phyloP scores from a whole-genome alignment of 2,888 invertebrate species.

The Panzeria rudis region DNA sequence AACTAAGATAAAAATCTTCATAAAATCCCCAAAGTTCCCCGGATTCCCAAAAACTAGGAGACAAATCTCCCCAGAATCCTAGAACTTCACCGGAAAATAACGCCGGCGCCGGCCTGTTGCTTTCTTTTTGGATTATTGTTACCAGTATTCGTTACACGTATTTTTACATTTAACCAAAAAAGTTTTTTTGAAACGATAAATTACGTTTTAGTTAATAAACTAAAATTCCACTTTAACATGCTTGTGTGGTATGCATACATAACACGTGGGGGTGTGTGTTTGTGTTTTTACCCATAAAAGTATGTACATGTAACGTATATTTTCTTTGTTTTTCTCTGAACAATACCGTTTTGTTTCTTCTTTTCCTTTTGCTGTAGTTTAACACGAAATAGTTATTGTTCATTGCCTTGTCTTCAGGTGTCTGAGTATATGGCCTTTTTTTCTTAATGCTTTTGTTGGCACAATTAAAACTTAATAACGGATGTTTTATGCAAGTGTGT shows the following conservation, averaged over 20 bases:
- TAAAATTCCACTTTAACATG: not conserved
- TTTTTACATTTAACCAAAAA: no score
- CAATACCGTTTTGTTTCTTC: conserved; percentile 26
- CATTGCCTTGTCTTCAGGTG: conserved; percentile 62
- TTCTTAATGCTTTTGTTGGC: conserved; percentile 47
- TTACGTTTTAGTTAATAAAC: no score
- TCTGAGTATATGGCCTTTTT: conserved; percentile 52
- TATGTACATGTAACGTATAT: not conserved
- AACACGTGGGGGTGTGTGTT: no score
- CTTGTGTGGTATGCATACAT: not conserved
- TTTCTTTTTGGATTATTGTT: no score
- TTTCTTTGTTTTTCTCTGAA: conserved; percentile 16
- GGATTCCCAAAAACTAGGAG: no score
- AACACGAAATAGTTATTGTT: conserved; percentile 66
- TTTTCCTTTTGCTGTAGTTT: conserved; percentile 37
- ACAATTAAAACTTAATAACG: conserved; percentile 71
- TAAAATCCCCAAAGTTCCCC: no score
- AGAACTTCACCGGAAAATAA: no score
- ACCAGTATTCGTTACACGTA: no score
- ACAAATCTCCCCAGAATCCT: no score
- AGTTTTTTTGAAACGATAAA: no score
- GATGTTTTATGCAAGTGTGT: conserved; percentile 46
- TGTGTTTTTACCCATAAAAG: not conserved
- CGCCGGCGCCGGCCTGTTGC: no score
- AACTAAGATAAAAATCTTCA: no score